These are phyloP conservation scores for Campopleginae sp. DNA, from an alignment of 2,888 invertebrate genomes.

Conservation along the genomic window DNA sequence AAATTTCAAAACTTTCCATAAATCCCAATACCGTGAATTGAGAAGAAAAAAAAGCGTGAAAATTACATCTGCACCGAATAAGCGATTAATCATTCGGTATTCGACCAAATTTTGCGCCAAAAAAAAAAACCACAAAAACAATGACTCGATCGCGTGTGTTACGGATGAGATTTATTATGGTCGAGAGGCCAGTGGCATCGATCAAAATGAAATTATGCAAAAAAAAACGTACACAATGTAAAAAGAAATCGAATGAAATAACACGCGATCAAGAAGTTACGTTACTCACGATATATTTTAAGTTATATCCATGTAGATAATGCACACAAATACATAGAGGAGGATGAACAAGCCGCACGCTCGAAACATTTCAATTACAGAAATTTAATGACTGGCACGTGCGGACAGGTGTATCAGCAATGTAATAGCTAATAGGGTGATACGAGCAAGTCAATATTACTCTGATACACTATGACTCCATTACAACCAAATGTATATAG, in stretches of 20 bases:
- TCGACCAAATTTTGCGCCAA: neutral
- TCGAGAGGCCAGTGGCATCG: neutral
- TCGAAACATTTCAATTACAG: constrained; percentile 46
- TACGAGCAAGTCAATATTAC: constrained; percentile 32
- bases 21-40: neutral
- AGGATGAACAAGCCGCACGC: neutral
- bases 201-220: constrained; percentile 9
- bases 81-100: neutral
- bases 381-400: constrained; percentile 50
- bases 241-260: constrained; percentile 15
- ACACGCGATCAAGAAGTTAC: constrained; percentile 31
- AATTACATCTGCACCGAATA: neutral
- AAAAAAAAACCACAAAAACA: neutral
- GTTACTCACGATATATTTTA: neutral
- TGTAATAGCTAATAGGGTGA: constrained; percentile 30
- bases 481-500: neutral
- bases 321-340: neutral
- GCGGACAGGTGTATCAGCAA: constrained; percentile 46
- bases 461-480: constrained; percentile 6
- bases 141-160: neutral
- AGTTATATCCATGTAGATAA: no score
- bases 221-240: neutral
- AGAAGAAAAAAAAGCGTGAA: neutral
- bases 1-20: neutral
- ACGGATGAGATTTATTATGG: neutral